Evolutionary conservation across 2,888 invertebrate genomes (phyloP).

Genomic region (Alloplasta piceator): DNA sequence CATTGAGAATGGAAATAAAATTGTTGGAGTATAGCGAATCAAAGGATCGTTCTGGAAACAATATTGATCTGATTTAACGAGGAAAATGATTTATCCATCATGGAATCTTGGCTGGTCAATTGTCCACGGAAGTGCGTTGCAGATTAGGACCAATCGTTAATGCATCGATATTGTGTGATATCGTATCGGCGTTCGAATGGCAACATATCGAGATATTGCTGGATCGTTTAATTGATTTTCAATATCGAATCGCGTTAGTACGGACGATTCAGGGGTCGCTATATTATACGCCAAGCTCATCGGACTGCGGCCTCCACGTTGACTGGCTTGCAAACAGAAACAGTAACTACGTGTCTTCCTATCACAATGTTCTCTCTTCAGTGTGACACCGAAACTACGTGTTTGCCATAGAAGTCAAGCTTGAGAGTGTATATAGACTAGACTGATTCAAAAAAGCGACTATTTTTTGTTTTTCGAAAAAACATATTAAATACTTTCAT

Average conservation of each 20-base stretch:
- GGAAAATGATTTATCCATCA: constrained; percentile 1
- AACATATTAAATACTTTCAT: too few relatives aligned
- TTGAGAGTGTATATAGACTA: constrained; percentile 23
- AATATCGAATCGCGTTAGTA: constrained; percentile 66
- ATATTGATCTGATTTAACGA: not conserved
- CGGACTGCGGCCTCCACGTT: constrained; percentile 70
- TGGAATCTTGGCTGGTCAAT: constrained; percentile 13
- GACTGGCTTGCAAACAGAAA: constrained; percentile 54
- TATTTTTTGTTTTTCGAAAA: too few relatives aligned
- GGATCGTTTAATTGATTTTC: constrained; percentile 77
- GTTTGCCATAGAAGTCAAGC: not conserved
- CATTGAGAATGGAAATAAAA: not conserved
- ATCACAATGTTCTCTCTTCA: constrained; percentile 62
- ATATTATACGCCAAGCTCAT: constrained; percentile 10
- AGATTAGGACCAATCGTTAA: constrained; percentile 56
- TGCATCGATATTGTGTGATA: constrained; percentile 48
- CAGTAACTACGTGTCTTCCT: constrained; percentile 60
- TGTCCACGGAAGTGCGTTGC: constrained; percentile 11
- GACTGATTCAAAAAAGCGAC: too few relatives aligned
- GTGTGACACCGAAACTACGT: not conserved
- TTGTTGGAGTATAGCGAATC: not conserved
- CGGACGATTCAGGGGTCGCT: not conserved
- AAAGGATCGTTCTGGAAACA: not conserved
- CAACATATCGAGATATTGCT: constrained; percentile 65
- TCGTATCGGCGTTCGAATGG: constrained; percentile 60